Conservation (phyloP, 1,140 invertebrate species). For the Dendroctonus valens region DNA sequence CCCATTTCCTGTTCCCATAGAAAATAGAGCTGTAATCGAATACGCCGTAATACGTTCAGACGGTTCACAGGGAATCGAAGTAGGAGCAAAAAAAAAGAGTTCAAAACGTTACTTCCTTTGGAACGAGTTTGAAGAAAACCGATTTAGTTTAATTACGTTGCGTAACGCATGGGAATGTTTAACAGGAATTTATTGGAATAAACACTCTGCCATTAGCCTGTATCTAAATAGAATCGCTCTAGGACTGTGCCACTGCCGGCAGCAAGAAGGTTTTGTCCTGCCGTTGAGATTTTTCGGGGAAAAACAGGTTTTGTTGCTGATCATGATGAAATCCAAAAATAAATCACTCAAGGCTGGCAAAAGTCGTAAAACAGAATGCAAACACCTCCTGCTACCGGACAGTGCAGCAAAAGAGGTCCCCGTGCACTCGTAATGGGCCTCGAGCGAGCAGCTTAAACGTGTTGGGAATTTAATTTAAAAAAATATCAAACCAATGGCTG, state of each 20-base stretch:
- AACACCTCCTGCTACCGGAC: conserved; percentile 16
- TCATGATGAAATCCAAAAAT: background rate
- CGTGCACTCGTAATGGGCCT: background rate
- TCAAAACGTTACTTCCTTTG: conserved; percentile 17
- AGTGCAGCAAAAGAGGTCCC: conserved; percentile 1
- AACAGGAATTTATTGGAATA: too few species aligned
- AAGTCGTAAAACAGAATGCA: conserved; percentile 11
- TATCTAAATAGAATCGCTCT: too few species aligned
- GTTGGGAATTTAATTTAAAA: conserved; percentile 5
- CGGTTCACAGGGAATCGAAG: conserved; percentile 11
- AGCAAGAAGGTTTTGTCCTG: too few species aligned
- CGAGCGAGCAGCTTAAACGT: background rate
- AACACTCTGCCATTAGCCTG: too few species aligned
- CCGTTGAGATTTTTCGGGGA: too few species aligned
- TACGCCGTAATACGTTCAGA: conserved; percentile 1
- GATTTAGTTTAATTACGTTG: conserved; percentile 10
- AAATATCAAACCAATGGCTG: background rate
- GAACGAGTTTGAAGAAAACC: conserved; percentile 12
- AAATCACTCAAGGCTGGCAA: conserved; percentile 15
- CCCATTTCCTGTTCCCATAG: conserved; percentile 27
- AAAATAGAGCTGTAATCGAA: conserved; percentile 24
- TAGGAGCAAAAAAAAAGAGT: conserved; percentile 1
- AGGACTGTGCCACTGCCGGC: too few species aligned
- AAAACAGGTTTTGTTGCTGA: too few species aligned
- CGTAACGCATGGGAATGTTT: conserved; percentile 3